These are phyloP conservation scores for Glaucopsyche alexis DNA, from an alignment of 2,888 invertebrate species.

Conservation along the genomic window DNA sequence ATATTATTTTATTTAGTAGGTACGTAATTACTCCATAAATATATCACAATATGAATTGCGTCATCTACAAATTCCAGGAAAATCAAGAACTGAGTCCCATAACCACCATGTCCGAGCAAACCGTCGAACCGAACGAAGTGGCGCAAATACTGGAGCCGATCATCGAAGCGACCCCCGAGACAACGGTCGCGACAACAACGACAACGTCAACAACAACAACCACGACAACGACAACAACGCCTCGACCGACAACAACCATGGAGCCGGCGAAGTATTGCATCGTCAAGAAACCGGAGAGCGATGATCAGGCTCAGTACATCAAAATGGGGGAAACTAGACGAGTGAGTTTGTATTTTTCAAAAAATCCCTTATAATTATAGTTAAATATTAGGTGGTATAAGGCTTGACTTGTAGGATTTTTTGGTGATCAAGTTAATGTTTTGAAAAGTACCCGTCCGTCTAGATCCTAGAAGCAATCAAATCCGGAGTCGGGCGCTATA, in stretches of 20 bases:
- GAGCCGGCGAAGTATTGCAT: slow-evolving; percentile 86
- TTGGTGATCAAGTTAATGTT: too few relatives aligned
- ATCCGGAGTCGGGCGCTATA: too few relatives aligned
- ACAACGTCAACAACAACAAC: slow-evolving; percentile 68
- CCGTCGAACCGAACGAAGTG: slow-evolving; percentile 62
- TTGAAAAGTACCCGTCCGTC: too few relatives aligned
- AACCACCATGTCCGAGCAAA: slow-evolving; percentile 72
- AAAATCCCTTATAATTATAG: not conserved
- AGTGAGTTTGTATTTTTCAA: slow-evolving; percentile 76
- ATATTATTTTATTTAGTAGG: too few relatives aligned
- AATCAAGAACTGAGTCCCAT: slow-evolving; percentile 63
- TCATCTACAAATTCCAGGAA: slow-evolving; percentile 48
- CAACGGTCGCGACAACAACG: slow-evolving; percentile 55
- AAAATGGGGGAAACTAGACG: slow-evolving; percentile 91
- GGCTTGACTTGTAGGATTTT: too few relatives aligned
- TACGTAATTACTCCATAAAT: too few relatives aligned
- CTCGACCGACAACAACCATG: slow-evolving; percentile 80
- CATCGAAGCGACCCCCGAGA: slow-evolving; percentile 58
- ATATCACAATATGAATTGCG: too few relatives aligned
- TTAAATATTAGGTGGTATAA: too few relatives aligned
- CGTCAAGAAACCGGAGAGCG: slow-evolving; percentile 89
- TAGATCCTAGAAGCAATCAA: too few relatives aligned
- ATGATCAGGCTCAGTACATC: slow-evolving; percentile 87
- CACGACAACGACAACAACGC: slow-evolving; percentile 71
- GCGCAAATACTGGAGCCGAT: slow-evolving; percentile 70